phyloP scores from a whole-genome alignment of 2,797 vertebrate species.

The Gambusia yucatana region DNA sequence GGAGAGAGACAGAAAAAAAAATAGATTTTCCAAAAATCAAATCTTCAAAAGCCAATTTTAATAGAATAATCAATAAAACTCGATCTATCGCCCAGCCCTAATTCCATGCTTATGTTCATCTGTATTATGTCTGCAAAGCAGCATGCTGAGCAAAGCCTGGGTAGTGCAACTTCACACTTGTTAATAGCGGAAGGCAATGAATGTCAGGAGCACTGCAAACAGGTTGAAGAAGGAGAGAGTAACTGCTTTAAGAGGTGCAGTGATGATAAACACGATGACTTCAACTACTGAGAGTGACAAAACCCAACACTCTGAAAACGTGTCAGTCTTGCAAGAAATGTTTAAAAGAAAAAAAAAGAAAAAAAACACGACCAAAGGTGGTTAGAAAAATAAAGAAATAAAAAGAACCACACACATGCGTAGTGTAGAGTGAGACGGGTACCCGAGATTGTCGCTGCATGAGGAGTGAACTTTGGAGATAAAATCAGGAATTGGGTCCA shows the following conservation, averaged over 20 bases:
- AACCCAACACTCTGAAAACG: slow-evolving; percentile 1
- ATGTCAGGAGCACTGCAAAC: slow-evolving; percentile 28
- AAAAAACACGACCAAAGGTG: slow-evolving; percentile 11
- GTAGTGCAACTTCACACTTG: slow-evolving; percentile 57
- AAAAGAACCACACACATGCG: slow-evolving; percentile 55
- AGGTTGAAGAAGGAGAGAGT: slow-evolving; percentile 14
- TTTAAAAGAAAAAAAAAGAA: not conserved
- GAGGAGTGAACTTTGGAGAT: slow-evolving; percentile 81
- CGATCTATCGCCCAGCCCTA: no score
- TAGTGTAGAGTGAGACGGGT: slow-evolving; percentile 73
- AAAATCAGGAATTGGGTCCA: slow-evolving; percentile 91
- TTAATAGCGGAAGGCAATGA: slow-evolving; percentile 56
- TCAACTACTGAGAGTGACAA: slow-evolving; percentile 5
- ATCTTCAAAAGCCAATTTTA: no score
- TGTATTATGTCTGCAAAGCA: slow-evolving; percentile 55
- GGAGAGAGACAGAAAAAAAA: no score
- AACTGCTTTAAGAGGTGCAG: slow-evolving; percentile 17
- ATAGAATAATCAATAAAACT: no score
- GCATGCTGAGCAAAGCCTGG: slow-evolving; percentile 31
- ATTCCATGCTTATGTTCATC: slow-evolving; percentile 61
- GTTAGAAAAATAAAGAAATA: not conserved
- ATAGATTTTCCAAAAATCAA: no score
- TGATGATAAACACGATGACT: slow-evolving; percentile 7
- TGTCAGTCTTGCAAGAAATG: not conserved
- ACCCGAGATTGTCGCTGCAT: slow-evolving; percentile 88